phyloP scores from a whole-genome alignment of 1,140 invertebrate species.

The Hesperophylax magnus region DNA sequence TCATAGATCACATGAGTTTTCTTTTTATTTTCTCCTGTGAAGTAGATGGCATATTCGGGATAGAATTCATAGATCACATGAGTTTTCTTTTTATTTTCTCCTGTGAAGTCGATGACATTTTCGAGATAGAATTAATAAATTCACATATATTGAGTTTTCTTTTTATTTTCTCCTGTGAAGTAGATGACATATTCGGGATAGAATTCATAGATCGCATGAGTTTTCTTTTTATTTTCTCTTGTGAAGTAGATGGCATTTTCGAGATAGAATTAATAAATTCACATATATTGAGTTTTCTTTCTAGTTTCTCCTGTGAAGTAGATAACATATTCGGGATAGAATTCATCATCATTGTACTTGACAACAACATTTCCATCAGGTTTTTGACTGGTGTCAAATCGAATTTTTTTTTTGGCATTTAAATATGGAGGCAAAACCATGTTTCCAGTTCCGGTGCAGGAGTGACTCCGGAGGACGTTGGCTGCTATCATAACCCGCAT shows the following conservation, averaged over 20 bases:
- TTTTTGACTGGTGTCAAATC: slow-evolving; percentile 59
- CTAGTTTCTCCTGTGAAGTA: slow-evolving; percentile 48
- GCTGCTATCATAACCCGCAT: slow-evolving; percentile 58
- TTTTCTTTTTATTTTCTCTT: too few relatives aligned
- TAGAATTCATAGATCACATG: too few relatives aligned
- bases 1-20: too few relatives aligned
- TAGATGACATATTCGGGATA: slow-evolving; percentile 59
- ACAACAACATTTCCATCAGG: slow-evolving; percentile 56
- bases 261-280: too few relatives aligned
- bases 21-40: too few relatives aligned
- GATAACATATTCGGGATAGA: slow-evolving; percentile 60
- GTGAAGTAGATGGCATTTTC: too few relatives aligned
- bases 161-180: slow-evolving; percentile 43
- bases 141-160: neutral
- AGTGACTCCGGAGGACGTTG: slow-evolving; percentile 12
- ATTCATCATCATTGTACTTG: slow-evolving; percentile 61
- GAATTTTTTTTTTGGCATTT: slow-evolving; percentile 33
- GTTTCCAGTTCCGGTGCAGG: slow-evolving; percentile 25
- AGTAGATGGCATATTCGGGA: too few relatives aligned
- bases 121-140: too few relatives aligned
- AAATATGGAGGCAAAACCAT: slow-evolving; percentile 46
- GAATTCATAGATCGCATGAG: slow-evolving; percentile 59
- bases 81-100: too few relatives aligned
- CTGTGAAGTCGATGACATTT: too few relatives aligned
- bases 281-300: neutral